Conservation (phyloP, 2,888 invertebrate genomes). For the Macrosiphum euphorbiae region DNA sequence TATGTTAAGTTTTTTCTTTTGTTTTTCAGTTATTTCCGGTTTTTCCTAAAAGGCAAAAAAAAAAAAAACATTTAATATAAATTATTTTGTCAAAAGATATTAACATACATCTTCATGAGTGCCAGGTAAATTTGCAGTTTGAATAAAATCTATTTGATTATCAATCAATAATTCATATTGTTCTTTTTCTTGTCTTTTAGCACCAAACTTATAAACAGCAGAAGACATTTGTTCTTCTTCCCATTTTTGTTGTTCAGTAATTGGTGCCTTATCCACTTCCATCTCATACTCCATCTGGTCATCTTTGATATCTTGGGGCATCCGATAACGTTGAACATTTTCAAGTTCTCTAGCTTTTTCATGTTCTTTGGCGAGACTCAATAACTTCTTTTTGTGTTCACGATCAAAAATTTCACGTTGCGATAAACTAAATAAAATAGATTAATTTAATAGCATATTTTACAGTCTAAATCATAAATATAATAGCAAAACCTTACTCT, state of each 20-base stretch:
- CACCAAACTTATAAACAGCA: conserved; percentile 93
- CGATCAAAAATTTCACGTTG: conserved; percentile 86
- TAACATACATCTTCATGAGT: conserved; percentile 71
- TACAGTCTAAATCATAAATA: neutral
- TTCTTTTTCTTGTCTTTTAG: conserved; percentile 81
- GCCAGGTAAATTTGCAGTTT: conserved; percentile 86
- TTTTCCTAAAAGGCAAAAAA: conserved; percentile 69
- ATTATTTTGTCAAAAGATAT: neutral
- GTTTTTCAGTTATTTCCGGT: conserved; percentile 75
- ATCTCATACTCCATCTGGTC: conserved; percentile 78
- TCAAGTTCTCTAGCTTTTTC: conserved; percentile 94
- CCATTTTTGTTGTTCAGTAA: conserved; percentile 94
- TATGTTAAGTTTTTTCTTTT: conserved; percentile 84
- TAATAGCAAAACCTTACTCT: conserved; percentile 75
- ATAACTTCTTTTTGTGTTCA: conserved; percentile 89
- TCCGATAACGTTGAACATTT: conserved; percentile 92
- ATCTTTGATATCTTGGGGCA: conserved; percentile 82
- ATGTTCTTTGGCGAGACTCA: conserved; percentile 94
- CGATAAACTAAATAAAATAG: conserved; percentile 79
- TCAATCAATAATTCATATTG: conserved; percentile 92
- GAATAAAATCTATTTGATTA: conserved; percentile 98
- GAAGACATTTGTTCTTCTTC: conserved; percentile 96
- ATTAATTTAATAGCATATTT: neutral
- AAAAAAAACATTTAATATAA: conserved; percentile 6
- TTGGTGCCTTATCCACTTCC: conserved; percentile 85